Base-by-base conservation (phyloP, 2,113 vertebrate genomes). In the Crotalus viridis region DNA sequence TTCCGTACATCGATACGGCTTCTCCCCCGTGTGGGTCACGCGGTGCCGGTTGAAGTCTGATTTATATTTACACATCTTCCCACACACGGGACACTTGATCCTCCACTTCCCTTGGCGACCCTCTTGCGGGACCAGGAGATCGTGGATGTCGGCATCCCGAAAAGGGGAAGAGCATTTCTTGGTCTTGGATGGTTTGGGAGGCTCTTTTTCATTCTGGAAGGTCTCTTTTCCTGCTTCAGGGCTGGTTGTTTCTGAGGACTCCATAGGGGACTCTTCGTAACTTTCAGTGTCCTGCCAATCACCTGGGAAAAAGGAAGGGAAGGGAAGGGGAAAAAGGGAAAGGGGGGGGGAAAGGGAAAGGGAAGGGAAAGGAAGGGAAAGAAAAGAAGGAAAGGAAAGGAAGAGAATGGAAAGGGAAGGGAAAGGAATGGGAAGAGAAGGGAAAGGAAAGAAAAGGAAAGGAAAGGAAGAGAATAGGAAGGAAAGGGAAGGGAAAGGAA, bases 31-130 rank as follows among this genome's bases (percentile, higher is more conserved):
- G 74, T 81, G 74, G 74, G 74, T 81, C 74, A 81, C 33, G 2
- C 87, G 6, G 15, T 88, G 87, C 1, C 87, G 52, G n/a, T 54
- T 55, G 51, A 88, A 88, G 28, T 88, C 87, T 19, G 87, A 88
- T 88, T 88, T 88, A 55, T 88, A 88, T 55, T 54, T 88, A 51
- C 26, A 88, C n/a, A 88, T 88, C 52, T 88, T 88, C 51, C 87
- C 87, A 55, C 87, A 88, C 13, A 88, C 87, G 8, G 87, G 87
- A 55, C 87, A 88, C 15, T 88, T 54, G 26, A 88, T 88, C 87
- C 87, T 54, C 51, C 51, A n/a, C 87, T 88, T 88, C 8, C 87
- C 52, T 54, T 88, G 87, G 51, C 4, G 52, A 9, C 52, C 87
- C 15, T 88, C 87, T n/a, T 54, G 87, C 0, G 51, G 87, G 17